Evolutionary conservation across 2,113 vertebrate genomes (phyloP).

Genomic region (Bostrychus sinensis): DNA sequence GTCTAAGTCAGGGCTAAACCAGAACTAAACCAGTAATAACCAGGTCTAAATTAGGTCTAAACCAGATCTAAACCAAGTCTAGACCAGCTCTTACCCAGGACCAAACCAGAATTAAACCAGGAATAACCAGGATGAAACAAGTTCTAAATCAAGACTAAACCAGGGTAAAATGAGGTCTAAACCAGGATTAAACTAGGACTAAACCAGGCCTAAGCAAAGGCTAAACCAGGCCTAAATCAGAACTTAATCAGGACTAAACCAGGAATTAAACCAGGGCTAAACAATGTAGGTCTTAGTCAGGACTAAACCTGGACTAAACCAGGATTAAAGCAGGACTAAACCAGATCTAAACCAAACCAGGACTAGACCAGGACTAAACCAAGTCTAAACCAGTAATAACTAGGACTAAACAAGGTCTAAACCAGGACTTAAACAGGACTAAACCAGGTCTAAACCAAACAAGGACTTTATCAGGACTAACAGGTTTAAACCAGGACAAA

Average conservation of each 20-base stretch:
- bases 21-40: too few relatives aligned
- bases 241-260: not conserved
- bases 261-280: too few relatives aligned
- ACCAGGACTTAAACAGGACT: not conserved
- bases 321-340: too few relatives aligned
- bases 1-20: too few relatives aligned
- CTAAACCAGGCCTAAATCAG: not conserved
- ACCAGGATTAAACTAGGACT: not conserved
- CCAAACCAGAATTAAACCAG: not conserved
- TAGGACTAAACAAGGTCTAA: not conserved
- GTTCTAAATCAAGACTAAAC: not conserved
- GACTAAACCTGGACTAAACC: too few relatives aligned
- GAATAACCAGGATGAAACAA: not conserved
- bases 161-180: not conserved
- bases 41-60: too few relatives aligned
- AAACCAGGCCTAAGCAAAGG: not conserved
- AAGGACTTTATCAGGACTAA: too few relatives aligned
- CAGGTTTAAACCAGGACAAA: not conserved
- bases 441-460: not conserved
- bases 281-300: too few relatives aligned
- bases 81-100: not conserved
- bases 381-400: not conserved
- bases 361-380: not conserved
- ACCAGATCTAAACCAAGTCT: too few relatives aligned
- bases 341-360: too few relatives aligned